Evolutionary conservation across 2,113 vertebrate genomes (phyloP).

Genomic region (Henicopernis longicauda): DNA sequence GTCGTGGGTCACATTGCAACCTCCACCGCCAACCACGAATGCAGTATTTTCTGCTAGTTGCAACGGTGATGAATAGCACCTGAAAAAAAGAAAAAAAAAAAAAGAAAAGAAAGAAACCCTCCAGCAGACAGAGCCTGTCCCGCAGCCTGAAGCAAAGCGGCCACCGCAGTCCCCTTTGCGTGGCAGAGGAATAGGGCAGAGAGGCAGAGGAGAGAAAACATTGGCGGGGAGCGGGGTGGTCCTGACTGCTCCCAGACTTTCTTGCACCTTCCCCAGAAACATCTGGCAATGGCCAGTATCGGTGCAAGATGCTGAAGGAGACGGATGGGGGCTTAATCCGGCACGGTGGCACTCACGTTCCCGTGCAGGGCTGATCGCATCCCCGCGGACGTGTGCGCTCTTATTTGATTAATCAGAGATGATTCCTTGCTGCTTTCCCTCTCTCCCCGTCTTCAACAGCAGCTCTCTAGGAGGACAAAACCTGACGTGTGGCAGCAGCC

Average conservation of each 20-base stretch:
- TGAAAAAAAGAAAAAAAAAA: not conserved
- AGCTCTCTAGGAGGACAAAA: not conserved
- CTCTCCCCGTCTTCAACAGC: not conserved
- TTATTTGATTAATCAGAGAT: not conserved
- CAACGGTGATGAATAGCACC: not conserved
- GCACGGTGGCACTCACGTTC: accelerated
- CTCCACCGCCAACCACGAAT: not conserved
- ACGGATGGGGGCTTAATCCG: accelerated
- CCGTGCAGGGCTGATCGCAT: not conserved
- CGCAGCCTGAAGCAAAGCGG: accelerated
- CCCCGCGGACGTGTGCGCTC: accelerated
- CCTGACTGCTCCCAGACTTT: not conserved
- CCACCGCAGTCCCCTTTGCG: not conserved
- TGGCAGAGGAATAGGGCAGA: not conserved
- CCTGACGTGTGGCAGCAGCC: accelerated
- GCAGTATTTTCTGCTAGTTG: not conserved
- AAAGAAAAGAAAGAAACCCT: not conserved
- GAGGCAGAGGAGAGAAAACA: not conserved
- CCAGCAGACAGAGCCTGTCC: not conserved
- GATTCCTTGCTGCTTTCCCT: not conserved
- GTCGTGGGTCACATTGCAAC: accelerated
- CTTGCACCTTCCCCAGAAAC: not conserved
- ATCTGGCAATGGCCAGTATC: not conserved
- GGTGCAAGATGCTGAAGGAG: not conserved
- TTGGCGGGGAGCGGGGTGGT: accelerated